Conservation (phyloP, 2,797 vertebrate genomes). For the Clamator glandarius region DNA sequence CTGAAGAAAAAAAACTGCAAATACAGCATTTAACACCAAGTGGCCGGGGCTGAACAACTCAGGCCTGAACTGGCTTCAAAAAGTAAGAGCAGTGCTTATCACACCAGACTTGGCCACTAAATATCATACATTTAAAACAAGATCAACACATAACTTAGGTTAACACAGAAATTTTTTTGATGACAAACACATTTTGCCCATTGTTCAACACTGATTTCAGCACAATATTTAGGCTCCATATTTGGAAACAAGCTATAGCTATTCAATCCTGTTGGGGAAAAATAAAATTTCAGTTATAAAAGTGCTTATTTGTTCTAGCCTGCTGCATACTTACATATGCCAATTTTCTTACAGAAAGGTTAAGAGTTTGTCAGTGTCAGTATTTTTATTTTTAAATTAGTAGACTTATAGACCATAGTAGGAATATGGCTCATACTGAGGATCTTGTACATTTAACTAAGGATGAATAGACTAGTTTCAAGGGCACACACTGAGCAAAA, state of each 20-base stretch:
- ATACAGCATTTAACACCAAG: background rate
- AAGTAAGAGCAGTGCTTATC: background rate
- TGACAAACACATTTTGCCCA: background rate
- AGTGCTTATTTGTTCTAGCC: background rate
- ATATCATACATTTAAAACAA: background rate
- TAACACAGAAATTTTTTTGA: background rate
- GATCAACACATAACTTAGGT: rapidly evolving
- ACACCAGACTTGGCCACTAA: rapidly evolving
- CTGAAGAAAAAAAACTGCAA: background rate
- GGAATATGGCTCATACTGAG: background rate
- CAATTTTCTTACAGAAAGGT: background rate
- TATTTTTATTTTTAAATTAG: background rate
- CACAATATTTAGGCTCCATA: background rate
- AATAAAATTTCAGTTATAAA: background rate
- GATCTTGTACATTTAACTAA: background rate
- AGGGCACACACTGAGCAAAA: background rate
- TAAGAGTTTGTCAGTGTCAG: background rate
- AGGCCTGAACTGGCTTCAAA: background rate
- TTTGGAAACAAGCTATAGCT: background rate
- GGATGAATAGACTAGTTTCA: background rate
- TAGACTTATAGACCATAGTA: background rate
- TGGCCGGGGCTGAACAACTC: background rate
- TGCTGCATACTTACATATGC: background rate
- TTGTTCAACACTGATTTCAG: background rate
- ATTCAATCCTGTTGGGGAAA: background rate